These are phyloP conservation scores for Aphaenogaster floridana DNA, from an alignment of 1,140 invertebrate species.

Conservation along the genomic window DNA sequence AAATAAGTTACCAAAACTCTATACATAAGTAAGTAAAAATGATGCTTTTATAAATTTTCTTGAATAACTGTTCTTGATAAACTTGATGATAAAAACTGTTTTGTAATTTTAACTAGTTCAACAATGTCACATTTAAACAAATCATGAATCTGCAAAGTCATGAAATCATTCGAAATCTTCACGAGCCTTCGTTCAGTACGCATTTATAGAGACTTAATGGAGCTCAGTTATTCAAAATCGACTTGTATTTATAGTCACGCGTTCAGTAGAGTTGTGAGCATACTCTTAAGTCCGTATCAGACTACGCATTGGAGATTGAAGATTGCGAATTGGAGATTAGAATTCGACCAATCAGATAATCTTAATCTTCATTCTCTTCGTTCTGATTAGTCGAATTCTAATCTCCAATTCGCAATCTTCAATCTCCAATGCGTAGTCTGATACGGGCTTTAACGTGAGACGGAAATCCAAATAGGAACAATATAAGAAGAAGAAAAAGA, in stretches of 20 bases:
- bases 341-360: too few relatives aligned
- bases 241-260: constrained; percentile 35
- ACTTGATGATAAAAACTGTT: background rate
- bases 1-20: background rate
- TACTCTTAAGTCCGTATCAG: background rate
- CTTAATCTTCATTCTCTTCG: too few relatives aligned
- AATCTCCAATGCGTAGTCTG: too few relatives aligned
- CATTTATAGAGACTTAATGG: background rate
- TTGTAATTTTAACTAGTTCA: background rate
- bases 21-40: background rate
- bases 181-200: background rate
- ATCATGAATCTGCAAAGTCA: background rate
- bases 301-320: too few relatives aligned
- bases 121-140: background rate
- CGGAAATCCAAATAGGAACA: too few relatives aligned
- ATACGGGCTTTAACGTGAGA: too few relatives aligned
- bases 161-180: background rate
- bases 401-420: too few relatives aligned
- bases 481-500: too few relatives aligned
- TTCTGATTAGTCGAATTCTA: too few relatives aligned
- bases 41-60: background rate
- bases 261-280: background rate
- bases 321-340: too few relatives aligned
- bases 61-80: background rate
- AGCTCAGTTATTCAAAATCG: constrained; percentile 31